Evolutionary conservation across 2,797 vertebrate genomes (phyloP).

Genomic region (Enteromius anoplus): DNA sequence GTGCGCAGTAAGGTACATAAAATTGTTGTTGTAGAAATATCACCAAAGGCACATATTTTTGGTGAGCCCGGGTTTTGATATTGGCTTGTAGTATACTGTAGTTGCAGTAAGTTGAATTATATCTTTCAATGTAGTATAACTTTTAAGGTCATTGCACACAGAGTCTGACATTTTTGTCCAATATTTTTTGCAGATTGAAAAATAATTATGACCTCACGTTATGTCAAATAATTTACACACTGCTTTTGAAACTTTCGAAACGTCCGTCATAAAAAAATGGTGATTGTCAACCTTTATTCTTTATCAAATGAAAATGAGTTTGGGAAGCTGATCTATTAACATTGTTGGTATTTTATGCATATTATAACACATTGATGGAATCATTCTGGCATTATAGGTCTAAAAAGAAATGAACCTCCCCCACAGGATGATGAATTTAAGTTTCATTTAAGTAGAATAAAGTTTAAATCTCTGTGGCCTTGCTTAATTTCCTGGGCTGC

Average conservation of each 20-base stretch:
- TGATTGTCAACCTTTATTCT: background rate
- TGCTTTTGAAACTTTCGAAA: too few species aligned
- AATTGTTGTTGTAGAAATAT: background rate
- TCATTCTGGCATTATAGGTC: background rate
- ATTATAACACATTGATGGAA: background rate
- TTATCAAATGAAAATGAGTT: background rate
- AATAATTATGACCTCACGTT: too few species aligned
- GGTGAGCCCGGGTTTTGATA: too few species aligned
- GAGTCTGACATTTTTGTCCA: too few species aligned
- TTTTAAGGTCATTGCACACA: background rate
- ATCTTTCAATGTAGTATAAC: background rate
- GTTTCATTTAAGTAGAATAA: conserved; percentile 21
- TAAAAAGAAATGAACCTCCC: background rate
- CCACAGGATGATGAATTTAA: background rate
- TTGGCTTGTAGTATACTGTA: too few species aligned
- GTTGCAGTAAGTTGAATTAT: background rate
- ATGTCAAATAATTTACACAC: too few species aligned
- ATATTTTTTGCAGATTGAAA: too few species aligned
- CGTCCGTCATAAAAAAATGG: too few species aligned
- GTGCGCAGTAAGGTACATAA: too few species aligned
- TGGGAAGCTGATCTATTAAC: background rate
- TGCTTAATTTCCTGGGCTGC: conserved; percentile 28
- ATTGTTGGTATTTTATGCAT: background rate
- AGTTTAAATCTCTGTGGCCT: conserved; percentile 32
- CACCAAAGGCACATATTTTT: too few species aligned